Conservation (phyloP, 2,888 invertebrate genomes). For the Priocnemis perturbator region DNA sequence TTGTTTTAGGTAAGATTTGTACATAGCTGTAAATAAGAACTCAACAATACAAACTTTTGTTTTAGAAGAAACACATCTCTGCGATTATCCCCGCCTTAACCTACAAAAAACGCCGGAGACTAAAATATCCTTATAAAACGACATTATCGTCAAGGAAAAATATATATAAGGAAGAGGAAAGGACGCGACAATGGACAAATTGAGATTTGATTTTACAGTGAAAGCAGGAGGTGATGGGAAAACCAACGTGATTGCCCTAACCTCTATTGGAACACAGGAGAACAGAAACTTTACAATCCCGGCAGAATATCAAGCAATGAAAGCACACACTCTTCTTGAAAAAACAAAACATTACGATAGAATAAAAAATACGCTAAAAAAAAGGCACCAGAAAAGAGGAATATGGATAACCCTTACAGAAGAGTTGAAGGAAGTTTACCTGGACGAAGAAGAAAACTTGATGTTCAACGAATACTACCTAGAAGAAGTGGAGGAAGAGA, state of each 20-base stretch:
- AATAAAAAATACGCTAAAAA: no score
- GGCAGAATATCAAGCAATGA: slow-evolving; percentile 4
- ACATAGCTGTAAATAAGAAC: no score
- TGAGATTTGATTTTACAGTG: not conserved
- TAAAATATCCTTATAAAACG: no score
- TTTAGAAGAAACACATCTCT: no score
- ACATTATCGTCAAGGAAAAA: slow-evolving; percentile 2
- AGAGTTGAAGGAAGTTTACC: slow-evolving; percentile 8
- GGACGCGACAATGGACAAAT: not conserved
- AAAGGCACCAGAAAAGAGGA: slow-evolving; percentile 13
- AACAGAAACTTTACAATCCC: not conserved
- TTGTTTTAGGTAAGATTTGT: no score
- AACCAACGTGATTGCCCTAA: no score
- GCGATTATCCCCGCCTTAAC: no score
- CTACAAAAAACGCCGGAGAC: no score
- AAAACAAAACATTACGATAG: slow-evolving; percentile 20
- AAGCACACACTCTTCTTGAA: slow-evolving; percentile 1
- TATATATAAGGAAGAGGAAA: not conserved
- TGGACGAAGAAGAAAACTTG: slow-evolving; percentile 11
- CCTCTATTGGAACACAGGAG: no score
- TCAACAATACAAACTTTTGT: no score
- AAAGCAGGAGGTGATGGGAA: slow-evolving; percentile 4
- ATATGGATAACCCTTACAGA: slow-evolving; percentile 16
- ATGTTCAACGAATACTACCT: not conserved
- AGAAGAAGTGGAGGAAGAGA: no score